A percentile compares a stretch with the other conserved stretches of the same genome.
These are phyloP conservation scores for Caiman crocodilus DNA, from an alignment of 2,797 vertebrate genomes.

Conservation along the genomic window DNA sequence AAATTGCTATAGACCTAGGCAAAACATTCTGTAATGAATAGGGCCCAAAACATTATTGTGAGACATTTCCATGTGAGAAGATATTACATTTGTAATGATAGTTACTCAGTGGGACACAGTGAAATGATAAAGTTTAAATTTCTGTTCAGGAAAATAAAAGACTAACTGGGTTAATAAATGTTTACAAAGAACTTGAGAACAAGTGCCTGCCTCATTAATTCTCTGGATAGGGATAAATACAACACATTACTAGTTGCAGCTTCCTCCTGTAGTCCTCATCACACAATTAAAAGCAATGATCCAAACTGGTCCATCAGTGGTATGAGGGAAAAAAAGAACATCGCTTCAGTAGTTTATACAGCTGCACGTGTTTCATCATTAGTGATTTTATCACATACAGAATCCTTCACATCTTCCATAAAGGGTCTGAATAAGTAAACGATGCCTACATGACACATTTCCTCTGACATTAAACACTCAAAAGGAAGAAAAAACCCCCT, in stretches of 20 bases:
- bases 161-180: background rate
- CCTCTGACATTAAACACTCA: too few relatives aligned
- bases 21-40: conserved; percentile 45
- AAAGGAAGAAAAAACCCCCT: background rate
- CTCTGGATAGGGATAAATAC: background rate
- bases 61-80: background rate
- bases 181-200: background rate
- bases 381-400: background rate
- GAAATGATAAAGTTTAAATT: background rate
- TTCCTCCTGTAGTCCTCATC: background rate
- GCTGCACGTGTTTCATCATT: background rate
- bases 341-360: background rate
- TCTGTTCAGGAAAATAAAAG: background rate
- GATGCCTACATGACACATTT: background rate
- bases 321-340: background rate
- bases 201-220: background rate
- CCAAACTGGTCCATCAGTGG: background rate
- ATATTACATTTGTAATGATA: background rate
- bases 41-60: conserved; percentile 17
- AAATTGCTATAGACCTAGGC: background rate
- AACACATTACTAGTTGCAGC: background rate
- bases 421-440: background rate
- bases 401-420: background rate
- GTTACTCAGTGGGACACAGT: background rate
- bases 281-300: background rate